Evolutionary conservation across 2,113 vertebrate genomes (phyloP).

Genomic region (Helogale parvula): DNA sequence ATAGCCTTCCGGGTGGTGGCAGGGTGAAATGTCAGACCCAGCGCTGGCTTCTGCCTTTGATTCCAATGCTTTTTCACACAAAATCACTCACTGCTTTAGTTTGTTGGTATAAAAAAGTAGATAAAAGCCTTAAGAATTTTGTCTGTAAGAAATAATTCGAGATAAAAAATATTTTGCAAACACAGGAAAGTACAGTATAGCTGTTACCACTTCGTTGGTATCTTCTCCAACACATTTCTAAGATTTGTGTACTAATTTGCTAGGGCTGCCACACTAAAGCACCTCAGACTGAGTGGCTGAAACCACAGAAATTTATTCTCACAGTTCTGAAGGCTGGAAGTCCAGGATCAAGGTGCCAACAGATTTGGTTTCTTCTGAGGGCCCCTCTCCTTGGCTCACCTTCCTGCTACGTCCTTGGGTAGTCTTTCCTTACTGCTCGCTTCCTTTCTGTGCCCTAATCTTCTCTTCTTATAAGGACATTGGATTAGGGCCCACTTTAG

Average conservation of each 20-base stretch:
- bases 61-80: not conserved
- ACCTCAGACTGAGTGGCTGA: not conserved
- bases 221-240: not conserved
- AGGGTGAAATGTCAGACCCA: not conserved
- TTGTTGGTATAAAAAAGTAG: not conserved
- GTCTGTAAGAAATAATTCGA: not conserved
- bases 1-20: not conserved
- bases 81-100: not conserved
- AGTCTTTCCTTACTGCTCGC: not conserved
- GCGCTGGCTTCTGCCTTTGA: not conserved
- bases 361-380: not conserved
- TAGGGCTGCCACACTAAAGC: not conserved
- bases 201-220: not conserved
- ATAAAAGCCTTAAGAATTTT: not conserved
- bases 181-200: not conserved
- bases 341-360: not conserved
- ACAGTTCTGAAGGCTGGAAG: not conserved
- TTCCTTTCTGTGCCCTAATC: not conserved
- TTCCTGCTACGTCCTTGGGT: not conserved
- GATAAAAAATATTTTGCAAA: not conserved
- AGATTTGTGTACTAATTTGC: not conserved
- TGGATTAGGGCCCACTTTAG: not conserved
- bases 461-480: not conserved
- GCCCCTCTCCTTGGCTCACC: not conserved
- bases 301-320: not conserved